Evolutionary conservation across 2,888 invertebrate species (phyloP).

Genomic region (Creontiades dilutus): DNA sequence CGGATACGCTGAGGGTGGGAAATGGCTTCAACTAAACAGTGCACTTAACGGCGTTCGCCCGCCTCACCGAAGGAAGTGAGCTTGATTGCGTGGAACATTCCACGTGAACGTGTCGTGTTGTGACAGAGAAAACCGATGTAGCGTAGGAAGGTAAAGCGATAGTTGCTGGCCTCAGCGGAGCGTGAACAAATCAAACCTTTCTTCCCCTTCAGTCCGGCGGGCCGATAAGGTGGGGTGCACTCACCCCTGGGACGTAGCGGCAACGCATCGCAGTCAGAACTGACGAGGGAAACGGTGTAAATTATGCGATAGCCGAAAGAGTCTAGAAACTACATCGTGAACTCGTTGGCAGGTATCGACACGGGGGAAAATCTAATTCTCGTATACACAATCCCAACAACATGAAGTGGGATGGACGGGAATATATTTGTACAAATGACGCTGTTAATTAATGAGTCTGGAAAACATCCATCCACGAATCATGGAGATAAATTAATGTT

Average conservation of each 20-base stretch:
- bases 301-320: neutral
- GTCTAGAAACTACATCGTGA: neutral
- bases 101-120: conserved; percentile 42
- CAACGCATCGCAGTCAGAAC: neutral
- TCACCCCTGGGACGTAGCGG: neutral
- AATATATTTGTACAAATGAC: too few species aligned
- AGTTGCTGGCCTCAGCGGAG: conserved; percentile 6
- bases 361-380: too few species aligned
- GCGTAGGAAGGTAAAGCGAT: conserved; percentile 37
- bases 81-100: conserved; percentile 32
- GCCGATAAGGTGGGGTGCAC: neutral
- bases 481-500: too few species aligned
- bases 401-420: too few species aligned
- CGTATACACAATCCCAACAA: too few species aligned
- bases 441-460: too few species aligned
- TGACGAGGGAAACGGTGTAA: conserved; percentile 5
- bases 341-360: too few species aligned
- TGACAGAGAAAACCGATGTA: conserved; percentile 39
- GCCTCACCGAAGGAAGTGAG: conserved; percentile 15
- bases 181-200: conserved; percentile 39
- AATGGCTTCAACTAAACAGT: conserved; percentile 10
- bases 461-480: too few species aligned
- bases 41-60: conserved; percentile 36
- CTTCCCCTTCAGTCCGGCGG: neutral
- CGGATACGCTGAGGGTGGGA: neutral